These are phyloP conservation scores for Ormyrus rosae DNA, from an alignment of 2,888 invertebrate species.

Conservation along the genomic window DNA sequence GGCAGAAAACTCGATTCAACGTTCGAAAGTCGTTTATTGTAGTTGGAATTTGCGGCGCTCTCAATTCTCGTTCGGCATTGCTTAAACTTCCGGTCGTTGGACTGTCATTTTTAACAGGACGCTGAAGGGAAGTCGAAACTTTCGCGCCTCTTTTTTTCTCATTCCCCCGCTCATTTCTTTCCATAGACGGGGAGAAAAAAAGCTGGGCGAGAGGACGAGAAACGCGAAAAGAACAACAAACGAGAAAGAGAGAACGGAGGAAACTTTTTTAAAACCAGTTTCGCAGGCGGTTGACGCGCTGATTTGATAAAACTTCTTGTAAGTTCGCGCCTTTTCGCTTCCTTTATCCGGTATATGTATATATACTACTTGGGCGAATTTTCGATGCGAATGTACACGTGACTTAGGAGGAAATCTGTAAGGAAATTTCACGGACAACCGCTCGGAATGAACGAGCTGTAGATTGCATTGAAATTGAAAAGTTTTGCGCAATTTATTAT, in stretches of 20 bases:
- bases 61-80: slow-evolving; percentile 7
- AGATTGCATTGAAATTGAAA: slow-evolving; percentile 3
- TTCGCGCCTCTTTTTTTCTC: slow-evolving; percentile 32
- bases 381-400: slow-evolving; percentile 16
- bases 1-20: neutral
- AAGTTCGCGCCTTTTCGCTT: slow-evolving; percentile 11
- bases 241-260: neutral
- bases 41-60: neutral
- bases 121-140: slow-evolving; percentile 36
- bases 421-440: slow-evolving; percentile 7
- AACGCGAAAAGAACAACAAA: slow-evolving; percentile 37
- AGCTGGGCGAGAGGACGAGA: neutral
- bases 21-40: neutral
- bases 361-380: slow-evolving; percentile 18
- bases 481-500: slow-evolving; percentile 26
- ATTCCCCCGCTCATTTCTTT: neutral
- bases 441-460: neutral
- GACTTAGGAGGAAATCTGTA: neutral
- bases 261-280: slow-evolving; percentile 52
- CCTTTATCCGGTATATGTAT: slow-evolving; percentile 3
- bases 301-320: slow-evolving; percentile 51
- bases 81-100: slow-evolving; percentile 8
- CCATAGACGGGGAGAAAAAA: neutral
- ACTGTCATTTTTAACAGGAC: slow-evolving; percentile 12
- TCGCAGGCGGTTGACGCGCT: slow-evolving; percentile 39